These are phyloP conservation scores for Alaudala cheleensis DNA, from an alignment of 2,113 vertebrate genomes.

Conservation along the genomic window DNA sequence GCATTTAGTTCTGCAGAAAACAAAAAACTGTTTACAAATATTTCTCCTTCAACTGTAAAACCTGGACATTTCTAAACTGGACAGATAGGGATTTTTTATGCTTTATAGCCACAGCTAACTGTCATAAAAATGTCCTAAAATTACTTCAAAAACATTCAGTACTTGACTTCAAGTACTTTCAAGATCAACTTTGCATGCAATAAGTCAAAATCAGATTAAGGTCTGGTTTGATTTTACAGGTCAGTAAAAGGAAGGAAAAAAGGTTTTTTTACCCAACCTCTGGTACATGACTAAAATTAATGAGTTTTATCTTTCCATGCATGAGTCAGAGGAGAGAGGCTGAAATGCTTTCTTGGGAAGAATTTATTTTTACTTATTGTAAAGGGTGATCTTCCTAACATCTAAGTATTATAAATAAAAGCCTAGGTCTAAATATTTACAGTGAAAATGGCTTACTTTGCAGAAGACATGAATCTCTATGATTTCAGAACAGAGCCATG, in stretches of 20 bases:
- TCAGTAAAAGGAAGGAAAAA: not conserved
- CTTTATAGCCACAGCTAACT: not conserved
- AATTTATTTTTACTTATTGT: not conserved
- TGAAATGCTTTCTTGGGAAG: not conserved
- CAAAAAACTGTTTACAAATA: not conserved
- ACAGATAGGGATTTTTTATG: not conserved
- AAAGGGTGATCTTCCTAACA: not conserved
- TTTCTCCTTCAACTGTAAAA: not conserved
- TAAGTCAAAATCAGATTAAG: not conserved
- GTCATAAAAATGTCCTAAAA: not conserved
- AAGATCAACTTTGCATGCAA: not conserved
- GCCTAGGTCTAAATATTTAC: not conserved
- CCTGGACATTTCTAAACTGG: not conserved
- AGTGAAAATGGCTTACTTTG: not conserved
- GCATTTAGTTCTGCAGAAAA: not conserved
- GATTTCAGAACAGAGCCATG: not conserved
- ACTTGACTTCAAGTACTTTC: not conserved
- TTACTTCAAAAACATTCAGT: not conserved
- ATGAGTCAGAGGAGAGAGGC: not conserved
- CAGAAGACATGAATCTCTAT: not conserved
- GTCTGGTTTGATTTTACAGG: not conserved
- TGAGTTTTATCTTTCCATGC: not conserved
- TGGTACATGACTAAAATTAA: not conserved
- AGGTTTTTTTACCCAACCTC: not conserved
- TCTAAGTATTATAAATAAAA: slow-evolving; percentile 1